Conservation (phyloP, 1,140 invertebrate species). For the Drosophila sucinea region DNA sequence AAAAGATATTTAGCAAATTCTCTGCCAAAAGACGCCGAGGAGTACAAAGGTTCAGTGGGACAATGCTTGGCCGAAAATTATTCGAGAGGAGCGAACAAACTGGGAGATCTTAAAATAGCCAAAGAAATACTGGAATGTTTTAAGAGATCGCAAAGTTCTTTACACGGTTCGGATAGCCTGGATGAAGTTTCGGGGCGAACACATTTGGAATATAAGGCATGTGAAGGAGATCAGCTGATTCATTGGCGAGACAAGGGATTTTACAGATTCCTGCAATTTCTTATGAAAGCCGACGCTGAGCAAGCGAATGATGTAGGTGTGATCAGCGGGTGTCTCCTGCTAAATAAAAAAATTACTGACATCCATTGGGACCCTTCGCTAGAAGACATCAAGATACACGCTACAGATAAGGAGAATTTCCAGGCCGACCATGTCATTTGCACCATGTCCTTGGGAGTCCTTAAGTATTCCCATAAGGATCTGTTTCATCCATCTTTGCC, state of each 20-base stretch:
- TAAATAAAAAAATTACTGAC: slow-evolving; percentile 83
- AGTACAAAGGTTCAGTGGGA: slow-evolving; percentile 68
- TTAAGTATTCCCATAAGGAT: slow-evolving; percentile 85
- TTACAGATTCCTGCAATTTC: slow-evolving; percentile 83
- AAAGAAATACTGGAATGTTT: slow-evolving; percentile 83
- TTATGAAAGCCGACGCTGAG: slow-evolving; percentile 84
- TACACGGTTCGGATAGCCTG: slow-evolving; percentile 85
- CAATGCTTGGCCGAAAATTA: slow-evolving; percentile 69
- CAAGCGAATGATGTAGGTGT: slow-evolving; percentile 59
- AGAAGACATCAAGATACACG: neutral
- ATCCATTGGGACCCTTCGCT: slow-evolving; percentile 79
- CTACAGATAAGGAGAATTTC: slow-evolving; percentile 84
- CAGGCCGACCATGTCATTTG: slow-evolving; percentile 87
- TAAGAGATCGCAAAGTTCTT: slow-evolving; percentile 84
- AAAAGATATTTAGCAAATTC: slow-evolving; percentile 28
- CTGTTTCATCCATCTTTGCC: slow-evolving; percentile 86
- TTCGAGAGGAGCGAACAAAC: neutral
- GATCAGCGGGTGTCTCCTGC: slow-evolving; percentile 36
- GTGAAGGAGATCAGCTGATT: slow-evolving; percentile 84
- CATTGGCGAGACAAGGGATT: slow-evolving; percentile 86
- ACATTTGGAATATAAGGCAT: slow-evolving; percentile 83
- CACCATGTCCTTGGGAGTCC: slow-evolving; percentile 88
- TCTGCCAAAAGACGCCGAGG: slow-evolving; percentile 3
- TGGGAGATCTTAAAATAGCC: slow-evolving; percentile 52
- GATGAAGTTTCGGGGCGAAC: slow-evolving; percentile 77